Conservation (phyloP, 2,888 invertebrate species). For the Sarcophaga carnaria region DNA sequence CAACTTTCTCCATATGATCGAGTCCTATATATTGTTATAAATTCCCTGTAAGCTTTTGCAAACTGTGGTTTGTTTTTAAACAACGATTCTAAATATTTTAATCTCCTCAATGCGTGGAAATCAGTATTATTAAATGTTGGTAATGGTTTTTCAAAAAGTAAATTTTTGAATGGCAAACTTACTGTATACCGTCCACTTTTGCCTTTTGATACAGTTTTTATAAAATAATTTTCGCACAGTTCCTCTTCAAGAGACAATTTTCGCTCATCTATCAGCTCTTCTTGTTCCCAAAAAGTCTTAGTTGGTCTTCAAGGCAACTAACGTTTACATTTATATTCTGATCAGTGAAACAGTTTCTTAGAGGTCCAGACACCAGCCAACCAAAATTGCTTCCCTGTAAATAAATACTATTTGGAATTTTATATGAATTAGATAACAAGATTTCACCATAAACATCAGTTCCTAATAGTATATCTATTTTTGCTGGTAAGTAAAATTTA, state of each 20-base stretch:
- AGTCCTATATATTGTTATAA: conserved; percentile 25
- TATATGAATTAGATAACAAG: conserved; percentile 23
- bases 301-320: conserved; percentile 30
- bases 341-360: background rate
- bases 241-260: conserved; percentile 27
- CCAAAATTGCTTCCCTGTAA: conserved; percentile 56
- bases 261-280: no score
- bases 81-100: conserved; percentile 40
- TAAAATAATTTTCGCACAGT: conserved; percentile 45
- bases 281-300: conserved; percentile 43
- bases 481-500: conserved; percentile 21
- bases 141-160: background rate
- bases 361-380: conserved; percentile 34
- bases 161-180: conserved; percentile 47
- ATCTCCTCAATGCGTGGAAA: conserved; percentile 31
- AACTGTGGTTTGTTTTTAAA: conserved; percentile 26
- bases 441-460: conserved; percentile 44
- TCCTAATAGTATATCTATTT: conserved; percentile 48
- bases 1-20: conserved; percentile 39
- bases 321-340: conserved; percentile 12
- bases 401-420: conserved; percentile 39
- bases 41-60: conserved; percentile 8
- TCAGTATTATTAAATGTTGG: conserved; percentile 29
- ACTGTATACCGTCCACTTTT: conserved; percentile 26
- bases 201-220: conserved; percentile 14